Percentiles rank a stretch among this genome's conserved stretches.
These are phyloP conservation scores for Bufo bufo DNA, from an alignment of 2,113 vertebrate genomes.

Conservation along the genomic window DNA sequence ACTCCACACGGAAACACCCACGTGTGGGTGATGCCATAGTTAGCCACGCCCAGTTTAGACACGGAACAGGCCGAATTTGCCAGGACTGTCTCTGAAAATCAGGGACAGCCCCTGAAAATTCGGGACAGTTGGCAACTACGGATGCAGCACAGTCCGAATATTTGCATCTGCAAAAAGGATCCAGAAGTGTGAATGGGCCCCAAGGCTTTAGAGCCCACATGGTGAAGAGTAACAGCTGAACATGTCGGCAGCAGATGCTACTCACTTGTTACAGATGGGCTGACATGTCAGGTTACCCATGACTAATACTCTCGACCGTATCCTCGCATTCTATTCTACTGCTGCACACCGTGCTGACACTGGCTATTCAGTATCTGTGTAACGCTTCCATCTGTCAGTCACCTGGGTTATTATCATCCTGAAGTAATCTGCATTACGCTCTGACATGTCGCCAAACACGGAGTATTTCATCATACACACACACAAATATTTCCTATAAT, in stretches of 20 bases:
- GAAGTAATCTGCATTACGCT: not conserved
- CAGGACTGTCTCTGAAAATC: too few relatives aligned
- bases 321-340: not conserved
- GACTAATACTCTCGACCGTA: not conserved
- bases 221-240: slow-evolving; percentile 23
- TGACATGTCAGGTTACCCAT: not conserved
- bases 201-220: slow-evolving; percentile 17
- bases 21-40: too few relatives aligned
- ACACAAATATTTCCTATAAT: not conserved
- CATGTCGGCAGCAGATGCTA: slow-evolving; percentile 4
- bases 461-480: not conserved
- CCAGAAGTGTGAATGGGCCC: too few relatives aligned
- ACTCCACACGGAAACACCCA: too few relatives aligned
- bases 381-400: not conserved
- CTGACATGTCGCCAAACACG: not conserved
- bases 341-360: too few relatives aligned
- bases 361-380: not conserved
- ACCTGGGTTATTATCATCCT: not conserved
- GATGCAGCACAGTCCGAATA: too few relatives aligned
- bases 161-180: too few relatives aligned
- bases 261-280: not conserved
- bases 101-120: too few relatives aligned
- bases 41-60: too few relatives aligned
- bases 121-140: too few relatives aligned
- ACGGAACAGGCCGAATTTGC: too few relatives aligned